A percentile compares a stretch with the other conserved stretches of the same genome.
Evolutionary conservation across 2,113 vertebrate genomes (phyloP).

Genomic region (Psophia crepitans): DNA sequence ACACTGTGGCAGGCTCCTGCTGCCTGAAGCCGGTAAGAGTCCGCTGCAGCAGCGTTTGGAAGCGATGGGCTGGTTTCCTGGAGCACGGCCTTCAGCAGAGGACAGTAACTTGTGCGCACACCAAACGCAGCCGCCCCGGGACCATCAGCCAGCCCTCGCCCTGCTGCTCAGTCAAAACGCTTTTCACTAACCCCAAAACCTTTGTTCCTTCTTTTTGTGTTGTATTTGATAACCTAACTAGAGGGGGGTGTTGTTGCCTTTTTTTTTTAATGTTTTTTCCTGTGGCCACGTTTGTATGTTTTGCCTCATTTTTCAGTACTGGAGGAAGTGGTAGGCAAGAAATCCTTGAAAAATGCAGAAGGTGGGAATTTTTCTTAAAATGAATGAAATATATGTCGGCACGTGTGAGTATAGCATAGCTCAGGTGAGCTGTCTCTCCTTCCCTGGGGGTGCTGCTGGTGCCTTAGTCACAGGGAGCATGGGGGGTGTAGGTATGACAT

Average conservation of each 20-base stretch:
- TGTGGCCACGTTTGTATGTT: background rate
- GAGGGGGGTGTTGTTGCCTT: background rate
- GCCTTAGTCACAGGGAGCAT: background rate
- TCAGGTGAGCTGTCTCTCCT: background rate
- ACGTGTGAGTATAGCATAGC: background rate
- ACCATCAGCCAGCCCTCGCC: rapidly evolving
- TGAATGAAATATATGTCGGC: background rate
- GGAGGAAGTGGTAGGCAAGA: background rate
- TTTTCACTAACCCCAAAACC: background rate
- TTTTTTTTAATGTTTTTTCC: rapidly evolving
- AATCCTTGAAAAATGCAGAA: background rate
- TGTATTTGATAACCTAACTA: background rate
- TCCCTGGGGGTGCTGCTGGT: background rate
- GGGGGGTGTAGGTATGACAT: background rate
- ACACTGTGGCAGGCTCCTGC: background rate
- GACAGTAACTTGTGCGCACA: rapidly evolving
- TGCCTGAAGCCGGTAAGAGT: background rate
- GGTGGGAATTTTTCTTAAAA: background rate
- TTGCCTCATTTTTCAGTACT: background rate
- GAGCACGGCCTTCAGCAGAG: background rate
- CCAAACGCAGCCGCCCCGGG: rapidly evolving
- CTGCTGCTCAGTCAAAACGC: background rate
- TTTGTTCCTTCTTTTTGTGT: background rate
- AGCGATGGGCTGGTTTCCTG: background rate
- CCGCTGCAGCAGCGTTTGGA: background rate